Base-by-base conservation (phyloP, 1,140 invertebrate species). In the Probaryconus sp. region DNA sequence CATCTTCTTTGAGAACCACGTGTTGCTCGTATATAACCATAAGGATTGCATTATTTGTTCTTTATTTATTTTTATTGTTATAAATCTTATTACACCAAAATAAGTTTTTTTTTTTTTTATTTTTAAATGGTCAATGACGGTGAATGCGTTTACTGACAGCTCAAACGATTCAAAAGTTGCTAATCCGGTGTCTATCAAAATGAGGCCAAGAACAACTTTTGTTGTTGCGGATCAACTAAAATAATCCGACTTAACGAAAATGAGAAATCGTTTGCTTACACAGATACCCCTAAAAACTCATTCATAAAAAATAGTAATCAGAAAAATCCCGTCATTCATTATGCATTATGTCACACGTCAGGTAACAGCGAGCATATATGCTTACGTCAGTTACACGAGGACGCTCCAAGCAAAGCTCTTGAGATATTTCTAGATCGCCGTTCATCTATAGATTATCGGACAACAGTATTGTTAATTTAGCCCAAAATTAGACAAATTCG, bases 381-480 rank as follows among this genome's bases (percentile, higher is more conserved):
- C 69, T 77, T 79, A 67, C 76, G 76, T 77, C 73, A 81, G 43
- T 74, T 76, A 65, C 72, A 76, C 51, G 72, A 68, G 74, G 63
- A 78, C 79, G 69, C 74, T 63, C 76, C 55, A 61, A 50, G 30
- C 45, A 33, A 18, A 73, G 61, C 38, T 70, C 64, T 63, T 56
- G 58, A 56, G 81, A 79, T 81, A 83, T 83, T 83, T 82, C 80
- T 83, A 83, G 81, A 82, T 75, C 81, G 31, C 45, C 81, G 31
- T 48, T 42, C 18, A 58, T 51, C 63, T 75, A 70, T 72, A 71
- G 61, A 70, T 70, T 50, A 58, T 69, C 35, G n/a, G 43, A 68
- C 56, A 64, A 63, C 43, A 26, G 43, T 69, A 69, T 72, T 69
- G 42, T 64, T 47, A 37, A 64, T 69, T 56, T 53, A 64, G 47